These are phyloP conservation scores for Phymorhynchus buccinoides DNA, from an alignment of 1,140 invertebrate genomes.

Conservation along the genomic window DNA sequence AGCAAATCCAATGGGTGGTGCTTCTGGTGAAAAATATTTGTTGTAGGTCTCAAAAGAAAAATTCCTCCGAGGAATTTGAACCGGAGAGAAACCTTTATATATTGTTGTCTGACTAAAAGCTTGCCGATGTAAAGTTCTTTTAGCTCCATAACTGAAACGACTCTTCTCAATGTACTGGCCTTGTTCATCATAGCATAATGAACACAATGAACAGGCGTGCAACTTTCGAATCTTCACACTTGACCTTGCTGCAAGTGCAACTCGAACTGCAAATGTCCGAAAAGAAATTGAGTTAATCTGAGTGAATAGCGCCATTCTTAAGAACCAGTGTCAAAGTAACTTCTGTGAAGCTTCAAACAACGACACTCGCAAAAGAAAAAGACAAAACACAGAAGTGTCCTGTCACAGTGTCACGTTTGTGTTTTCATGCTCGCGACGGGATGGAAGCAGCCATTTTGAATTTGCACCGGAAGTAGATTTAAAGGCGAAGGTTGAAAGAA, in stretches of 20 bases:
- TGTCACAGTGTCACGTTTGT: too few species aligned
- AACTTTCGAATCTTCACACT: conserved; percentile 2
- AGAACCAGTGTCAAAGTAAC: background rate
- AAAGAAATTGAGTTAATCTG: background rate
- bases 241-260: background rate
- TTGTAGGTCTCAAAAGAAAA: conserved; percentile 48
- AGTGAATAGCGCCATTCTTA: background rate
- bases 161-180: background rate
- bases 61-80: conserved; percentile 21
- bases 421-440: background rate
- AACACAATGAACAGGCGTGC: background rate
- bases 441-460: background rate
- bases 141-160: background rate
- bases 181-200: background rate
- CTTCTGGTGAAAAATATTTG: conserved; percentile 73
- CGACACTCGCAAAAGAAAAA: background rate
- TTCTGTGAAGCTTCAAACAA: background rate
- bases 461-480: background rate
- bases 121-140: background rate
- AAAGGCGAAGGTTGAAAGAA: background rate
- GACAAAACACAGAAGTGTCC: background rate
- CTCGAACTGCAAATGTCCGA: background rate
- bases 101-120: background rate
- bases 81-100: background rate
- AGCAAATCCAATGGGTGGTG: conserved; percentile 78